These are phyloP conservation scores for Engystomops pustulosus DNA, from an alignment of 2,113 vertebrate genomes.

Conservation along the genomic window DNA sequence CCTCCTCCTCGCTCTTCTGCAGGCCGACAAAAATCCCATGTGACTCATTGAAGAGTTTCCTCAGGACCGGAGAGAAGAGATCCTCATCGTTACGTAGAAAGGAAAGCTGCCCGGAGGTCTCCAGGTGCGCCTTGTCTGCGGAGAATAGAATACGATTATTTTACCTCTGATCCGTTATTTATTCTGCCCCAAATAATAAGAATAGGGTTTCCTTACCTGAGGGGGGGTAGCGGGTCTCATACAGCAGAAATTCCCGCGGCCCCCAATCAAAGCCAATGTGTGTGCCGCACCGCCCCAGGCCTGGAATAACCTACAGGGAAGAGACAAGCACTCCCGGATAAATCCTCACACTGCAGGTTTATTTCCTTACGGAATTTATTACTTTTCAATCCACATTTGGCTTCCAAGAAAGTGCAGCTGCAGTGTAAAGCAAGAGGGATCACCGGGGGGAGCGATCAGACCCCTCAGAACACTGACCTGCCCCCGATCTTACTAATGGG, in stretches of 20 bases:
- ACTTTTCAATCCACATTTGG: too few species aligned
- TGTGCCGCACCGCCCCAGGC: conserved; percentile 73
- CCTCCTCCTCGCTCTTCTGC: conserved; percentile 85
- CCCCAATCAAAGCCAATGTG: conserved; percentile 93
- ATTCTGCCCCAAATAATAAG: too few species aligned
- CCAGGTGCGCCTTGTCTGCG: not conserved
- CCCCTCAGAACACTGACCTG: too few species aligned
- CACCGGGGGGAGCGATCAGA: too few species aligned
- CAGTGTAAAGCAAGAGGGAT: too few species aligned
- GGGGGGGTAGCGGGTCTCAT: conserved; percentile 80
- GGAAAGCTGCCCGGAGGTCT: conserved; percentile 71
- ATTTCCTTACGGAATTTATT: too few species aligned
- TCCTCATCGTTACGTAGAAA: conserved; percentile 87
- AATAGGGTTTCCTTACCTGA: too few species aligned
- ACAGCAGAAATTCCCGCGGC: conserved; percentile 87
- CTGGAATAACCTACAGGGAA: conserved; percentile 87
- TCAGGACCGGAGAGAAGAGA: conserved; percentile 88
- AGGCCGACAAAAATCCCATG: conserved; percentile 94
- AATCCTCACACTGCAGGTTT: too few species aligned
- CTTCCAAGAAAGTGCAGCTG: too few species aligned
- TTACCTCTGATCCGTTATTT: too few species aligned
- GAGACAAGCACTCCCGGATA: too few species aligned
- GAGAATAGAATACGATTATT: not conserved
- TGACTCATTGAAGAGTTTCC: conserved; percentile 96
- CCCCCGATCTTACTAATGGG: too few species aligned